Base-by-base conservation (phyloP, 2,888 invertebrate genomes). In the Pseudococcus jackbeardsleyi region DNA sequence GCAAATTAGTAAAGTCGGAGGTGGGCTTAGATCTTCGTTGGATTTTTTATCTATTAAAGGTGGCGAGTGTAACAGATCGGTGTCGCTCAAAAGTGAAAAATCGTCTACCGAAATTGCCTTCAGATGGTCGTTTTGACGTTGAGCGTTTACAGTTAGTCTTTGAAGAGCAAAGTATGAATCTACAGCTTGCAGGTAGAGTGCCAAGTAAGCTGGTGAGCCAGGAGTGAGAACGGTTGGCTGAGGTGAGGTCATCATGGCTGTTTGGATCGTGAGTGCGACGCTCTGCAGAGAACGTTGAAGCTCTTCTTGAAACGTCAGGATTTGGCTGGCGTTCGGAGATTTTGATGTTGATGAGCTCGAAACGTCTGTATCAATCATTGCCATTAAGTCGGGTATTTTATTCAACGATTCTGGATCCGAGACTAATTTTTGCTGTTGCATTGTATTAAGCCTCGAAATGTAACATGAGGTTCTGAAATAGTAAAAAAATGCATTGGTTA, bases 121-220 rank as follows among this genome's bases (percentile, higher is more conserved):
- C 77, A 88, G 33, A 12, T 88, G 77, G 17, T 82, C 88, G n/a
- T 46, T 82, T 46, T 82, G 79, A 46, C 79, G 79, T 22, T 82
- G 79, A 33, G 79, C 79, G 46, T 82, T 82, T 22, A 79, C 64
- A 64, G 88, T 87, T 33, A 89, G 26, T 72, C 89, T 94, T 92
- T 96, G 96, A 89, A 96, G 92, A 85, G 96, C 95, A 91, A 96
- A 93, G 92, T 96, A 96, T 79, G 96, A 96, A 93, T 96, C 96
- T 89, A 96, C 92, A 46, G 96, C 96, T 92, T 96, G 96, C 54
- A 96, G 93, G 91, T 96, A 96, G 26, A 97, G 93, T 0, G 96
- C 96, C 59, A 96, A 95, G 59, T 96, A 96, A 11, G 96, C 96
- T 6, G 96, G 95, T 2, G 96, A 96, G 90, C 96, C 96, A 0